Base-by-base conservation (phyloP, 2,888 invertebrate genomes). In the Cheiracanthium punctorium region DNA sequence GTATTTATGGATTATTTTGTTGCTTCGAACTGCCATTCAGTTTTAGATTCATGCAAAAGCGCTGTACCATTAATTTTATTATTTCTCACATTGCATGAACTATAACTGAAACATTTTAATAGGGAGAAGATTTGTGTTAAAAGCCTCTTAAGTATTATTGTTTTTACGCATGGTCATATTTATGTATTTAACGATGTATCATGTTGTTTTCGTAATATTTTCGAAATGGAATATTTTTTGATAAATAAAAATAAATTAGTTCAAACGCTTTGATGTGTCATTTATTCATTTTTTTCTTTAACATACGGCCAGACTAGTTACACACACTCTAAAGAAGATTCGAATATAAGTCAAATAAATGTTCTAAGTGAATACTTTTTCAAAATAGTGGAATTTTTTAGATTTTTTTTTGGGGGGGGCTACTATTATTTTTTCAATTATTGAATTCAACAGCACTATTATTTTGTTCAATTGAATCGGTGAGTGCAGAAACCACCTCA, bases 171-270 rank as follows among this genome's bases (percentile, higher is more conserved):
- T 58, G 24, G 2, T 58, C 58, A 58, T 58, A 58, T 58, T 58
- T 58, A 58, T 58, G 58, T 58, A 58, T 58, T 58, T 58, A 58
- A 58, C 24, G 7, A 24, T 58, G 12, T 58, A 24, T 58, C 58
- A 58, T 37, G 37, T 37, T 37, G 37, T 37, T 10, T 37, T 10
- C 10, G 37, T 37, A 37, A 7, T 37, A 37, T 37, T 37, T 37
- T 4, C 17, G 48, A n/a, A 17, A n/a, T 48, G 48, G 48, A 48
- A 17, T 17, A 48, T 48, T 48, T 48, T 48, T 48, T n/a, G 48
- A 48, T n/a, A n/a, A 48, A 48, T 48, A 37, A 37, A 37, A 37
- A n/a, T n/a, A n/a, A n/a, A n/a, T n/a, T n/a, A n/a, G n/a, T n/a
- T n/a, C n/a, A n/a, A n/a, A n/a, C n/a, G n/a, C n/a, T 48, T 48